Evolutionary conservation across 2,113 vertebrate species (phyloP).

Genomic region (Neogobius melanostomus): DNA sequence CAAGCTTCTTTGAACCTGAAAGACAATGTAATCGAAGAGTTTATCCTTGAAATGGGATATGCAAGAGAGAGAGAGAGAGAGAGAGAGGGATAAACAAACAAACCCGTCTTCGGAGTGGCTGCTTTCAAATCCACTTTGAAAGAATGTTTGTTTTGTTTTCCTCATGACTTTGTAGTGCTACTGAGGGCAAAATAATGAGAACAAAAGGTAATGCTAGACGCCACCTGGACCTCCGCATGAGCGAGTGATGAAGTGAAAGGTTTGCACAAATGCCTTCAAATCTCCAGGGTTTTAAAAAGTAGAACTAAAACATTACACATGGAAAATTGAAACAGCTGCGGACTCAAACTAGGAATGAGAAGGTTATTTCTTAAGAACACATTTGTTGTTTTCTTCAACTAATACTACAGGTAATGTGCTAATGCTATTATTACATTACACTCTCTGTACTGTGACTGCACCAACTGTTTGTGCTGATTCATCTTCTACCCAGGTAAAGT

Average conservation of each 20-base stretch:
- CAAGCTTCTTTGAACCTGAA: constrained; percentile 81
- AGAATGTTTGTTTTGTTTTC: constrained; percentile 20
- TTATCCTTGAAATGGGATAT: constrained; percentile 8
- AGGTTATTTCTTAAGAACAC: no score
- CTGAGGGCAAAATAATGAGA: background rate
- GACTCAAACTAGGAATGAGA: no score
- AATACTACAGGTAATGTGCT: no score
- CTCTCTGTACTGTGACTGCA: background rate
- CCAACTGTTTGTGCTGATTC: background rate
- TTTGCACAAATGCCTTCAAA: background rate
- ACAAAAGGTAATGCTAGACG: background rate
- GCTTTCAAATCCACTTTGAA: constrained; percentile 30
- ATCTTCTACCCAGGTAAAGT: constrained; percentile 26
- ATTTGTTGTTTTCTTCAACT: no score
- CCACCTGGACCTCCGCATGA: background rate
- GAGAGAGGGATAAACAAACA: background rate
- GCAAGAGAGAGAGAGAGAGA: background rate
- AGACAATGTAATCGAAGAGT: constrained; percentile 49
- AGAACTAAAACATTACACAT: no score
- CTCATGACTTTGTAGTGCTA: constrained; percentile 1
- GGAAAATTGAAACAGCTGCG: no score
- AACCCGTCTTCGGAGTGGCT: background rate
- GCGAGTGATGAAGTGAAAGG: background rate
- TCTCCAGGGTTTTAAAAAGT: no score
- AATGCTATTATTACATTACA: no score